Percentiles rank a stretch among this genome's conserved stretches.
Conservation (phyloP, 2,888 invertebrate genomes). For the Apoda limacodes region DNA sequence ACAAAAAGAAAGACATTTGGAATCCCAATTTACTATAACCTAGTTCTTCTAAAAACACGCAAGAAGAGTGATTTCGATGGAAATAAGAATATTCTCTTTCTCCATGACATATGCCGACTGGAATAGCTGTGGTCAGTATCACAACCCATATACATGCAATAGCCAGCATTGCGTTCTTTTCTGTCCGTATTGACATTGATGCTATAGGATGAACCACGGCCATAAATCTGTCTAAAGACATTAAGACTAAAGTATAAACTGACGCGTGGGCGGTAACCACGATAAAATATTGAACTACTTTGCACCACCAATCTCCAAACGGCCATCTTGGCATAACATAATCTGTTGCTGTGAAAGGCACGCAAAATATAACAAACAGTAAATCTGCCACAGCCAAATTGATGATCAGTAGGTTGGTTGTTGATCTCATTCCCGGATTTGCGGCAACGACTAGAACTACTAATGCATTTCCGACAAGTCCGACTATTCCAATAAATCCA, state of each 20-base stretch:
- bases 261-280: constrained; percentile 94
- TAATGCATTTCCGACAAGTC: constrained; percentile 89
- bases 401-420: constrained; percentile 92
- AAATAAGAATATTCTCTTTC: constrained; percentile 76
- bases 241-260: constrained; percentile 92
- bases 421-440: constrained; percentile 92
- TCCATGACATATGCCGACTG: constrained; percentile 82
- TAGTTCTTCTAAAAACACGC: constrained; percentile 74
- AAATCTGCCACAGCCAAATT: constrained; percentile 92
- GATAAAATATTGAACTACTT: constrained; percentile 90
- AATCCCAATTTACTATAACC: constrained; percentile 72
- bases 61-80: constrained; percentile 74
- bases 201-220: constrained; percentile 94
- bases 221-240: constrained; percentile 92
- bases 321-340: constrained; percentile 92
- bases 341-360: constrained; percentile 93
- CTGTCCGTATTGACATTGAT: constrained; percentile 87
- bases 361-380: constrained; percentile 92
- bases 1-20: constrained; percentile 87
- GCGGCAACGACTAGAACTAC: constrained; percentile 90
- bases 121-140: constrained; percentile 82
- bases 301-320: constrained; percentile 91
- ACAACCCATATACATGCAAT: constrained; percentile 85
- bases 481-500: constrained; percentile 86
- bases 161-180: constrained; percentile 82